Percentiles rank a stretch among this genome's conserved stretches.
These are phyloP conservation scores for Nemotelus pantherinus DNA, from an alignment of 2,888 invertebrate genomes.

Conservation along the genomic window DNA sequence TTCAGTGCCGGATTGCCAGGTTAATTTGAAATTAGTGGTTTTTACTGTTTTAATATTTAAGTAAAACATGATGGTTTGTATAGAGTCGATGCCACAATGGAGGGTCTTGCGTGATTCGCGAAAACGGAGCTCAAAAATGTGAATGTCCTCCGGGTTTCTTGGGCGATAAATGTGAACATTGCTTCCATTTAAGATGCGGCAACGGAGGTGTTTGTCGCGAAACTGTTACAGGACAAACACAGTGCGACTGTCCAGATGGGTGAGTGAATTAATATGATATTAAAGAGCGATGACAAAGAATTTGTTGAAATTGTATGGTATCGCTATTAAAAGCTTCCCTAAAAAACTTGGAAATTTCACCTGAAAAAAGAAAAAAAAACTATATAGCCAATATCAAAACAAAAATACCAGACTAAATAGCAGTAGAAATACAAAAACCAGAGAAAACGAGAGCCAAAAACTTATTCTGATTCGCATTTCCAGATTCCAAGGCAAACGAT, in stretches of 20 bases:
- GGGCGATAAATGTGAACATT: constrained; percentile 69
- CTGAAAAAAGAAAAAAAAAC: too few species aligned
- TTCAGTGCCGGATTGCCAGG: constrained; percentile 68
- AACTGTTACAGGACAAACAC: constrained; percentile 61
- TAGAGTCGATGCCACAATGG: constrained; percentile 70
- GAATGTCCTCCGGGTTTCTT: constrained; percentile 68
- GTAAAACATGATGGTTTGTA: constrained; percentile 9
- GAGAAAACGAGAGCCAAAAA: too few species aligned
- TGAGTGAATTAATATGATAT: constrained; percentile 55
- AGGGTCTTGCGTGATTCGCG: constrained; percentile 67
- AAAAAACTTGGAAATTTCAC: too few species aligned
- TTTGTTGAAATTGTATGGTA: too few species aligned
- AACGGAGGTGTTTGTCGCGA: constrained; percentile 71
- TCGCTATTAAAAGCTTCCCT: too few species aligned
- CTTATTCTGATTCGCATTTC: background rate
- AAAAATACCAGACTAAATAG: too few species aligned
- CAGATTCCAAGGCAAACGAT: constrained; percentile 67
- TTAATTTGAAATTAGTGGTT: constrained; percentile 46
- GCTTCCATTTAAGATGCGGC: constrained; percentile 68
- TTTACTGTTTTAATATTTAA: background rate
- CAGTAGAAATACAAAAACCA: too few species aligned
- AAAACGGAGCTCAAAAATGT: constrained; percentile 64
- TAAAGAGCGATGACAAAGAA: too few species aligned
- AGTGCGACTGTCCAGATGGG: constrained; percentile 70
- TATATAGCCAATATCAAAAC: too few species aligned